Evolutionary conservation across 2,113 vertebrate species (phyloP), one percentile per base, ranked within the genome.

Genomic region (Apus apus): DNA sequence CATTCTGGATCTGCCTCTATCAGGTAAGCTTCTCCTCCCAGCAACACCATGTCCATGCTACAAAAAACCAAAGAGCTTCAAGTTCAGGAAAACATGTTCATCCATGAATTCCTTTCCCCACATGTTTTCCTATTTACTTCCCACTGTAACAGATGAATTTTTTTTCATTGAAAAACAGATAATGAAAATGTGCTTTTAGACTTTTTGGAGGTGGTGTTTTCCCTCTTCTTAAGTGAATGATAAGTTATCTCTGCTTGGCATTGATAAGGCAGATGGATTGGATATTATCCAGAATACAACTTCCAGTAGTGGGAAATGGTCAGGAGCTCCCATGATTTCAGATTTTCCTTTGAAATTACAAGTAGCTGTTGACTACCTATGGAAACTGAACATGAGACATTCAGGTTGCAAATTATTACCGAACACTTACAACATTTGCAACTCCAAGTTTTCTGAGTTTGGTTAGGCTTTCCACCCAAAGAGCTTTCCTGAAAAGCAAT

Each of bases 161-260:
- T 62, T 62, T 34, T 34, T 5, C 32, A 7, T 1, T 65, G 25
- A 53, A 68, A 38, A 89, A 36, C 2, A 8, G 4, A 14, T 60
- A 20, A 56, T 6, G 8, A 26, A 80, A 74, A 60, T 1, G 14
- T 2, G 2, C 34, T 62, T 38, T 6, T 22, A n/a, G 40, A 36
- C 4, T 1, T 64, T 70, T 40, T 1, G 11, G 10, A 1, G 17
- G 1, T 13, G 23, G 30, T 4, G 17, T 43, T 27, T 20, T 3
- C 13, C 5, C 1, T 1, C 16, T 27, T 38, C 9, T 29, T 21
- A 61, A 46, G 9, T 8, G 5, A 40, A 20, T 21, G 25, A 65
- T 85, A 15, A 57, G 3, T 2, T 18, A 7, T 20, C 43, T 50
- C 27, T 75, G 25, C 21, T 56, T 67, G 50, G 46, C 43, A 34